These are phyloP conservation scores for Amblyjoppa fuscipennis DNA, from an alignment of 2,888 invertebrate species.

Conservation along the genomic window DNA sequence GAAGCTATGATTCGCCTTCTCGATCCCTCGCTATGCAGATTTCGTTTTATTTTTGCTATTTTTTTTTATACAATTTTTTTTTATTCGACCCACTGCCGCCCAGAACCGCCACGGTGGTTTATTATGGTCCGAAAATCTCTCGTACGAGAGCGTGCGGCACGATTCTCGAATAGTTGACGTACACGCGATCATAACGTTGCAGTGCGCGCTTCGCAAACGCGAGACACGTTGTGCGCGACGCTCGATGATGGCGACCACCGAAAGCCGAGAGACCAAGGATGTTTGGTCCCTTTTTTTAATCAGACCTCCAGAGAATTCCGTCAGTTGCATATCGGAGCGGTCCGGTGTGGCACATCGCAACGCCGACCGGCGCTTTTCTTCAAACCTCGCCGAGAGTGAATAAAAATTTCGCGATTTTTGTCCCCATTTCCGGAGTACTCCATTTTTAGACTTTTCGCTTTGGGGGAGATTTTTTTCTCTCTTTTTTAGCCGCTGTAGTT, in stretches of 20 bases:
- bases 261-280: background rate
- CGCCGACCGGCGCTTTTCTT: background rate
- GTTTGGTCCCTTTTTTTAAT: background rate
- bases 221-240: background rate
- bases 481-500: background rate
- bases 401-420: conserved; percentile 4
- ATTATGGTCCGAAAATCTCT: conserved; percentile 40
- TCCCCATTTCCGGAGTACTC: background rate
- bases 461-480: background rate
- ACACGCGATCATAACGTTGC: conserved; percentile 28
- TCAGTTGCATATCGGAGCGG: background rate
- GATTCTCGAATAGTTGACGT: conserved; percentile 12
- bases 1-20: background rate
- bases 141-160: conserved; percentile 32
- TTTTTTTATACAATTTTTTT: background rate
- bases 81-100: conserved; percentile 45
- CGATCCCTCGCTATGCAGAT: conserved; percentile 21
- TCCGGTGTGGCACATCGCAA: background rate
- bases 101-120: background rate
- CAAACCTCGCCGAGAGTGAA: background rate
- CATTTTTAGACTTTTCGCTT: background rate
- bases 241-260: conserved; percentile 9
- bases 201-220: background rate
- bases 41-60: background rate
- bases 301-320: conserved; percentile 11